Evolutionary conservation across 2,888 invertebrate genomes (phyloP).

Genomic region (Stenodera caucasica): DNA sequence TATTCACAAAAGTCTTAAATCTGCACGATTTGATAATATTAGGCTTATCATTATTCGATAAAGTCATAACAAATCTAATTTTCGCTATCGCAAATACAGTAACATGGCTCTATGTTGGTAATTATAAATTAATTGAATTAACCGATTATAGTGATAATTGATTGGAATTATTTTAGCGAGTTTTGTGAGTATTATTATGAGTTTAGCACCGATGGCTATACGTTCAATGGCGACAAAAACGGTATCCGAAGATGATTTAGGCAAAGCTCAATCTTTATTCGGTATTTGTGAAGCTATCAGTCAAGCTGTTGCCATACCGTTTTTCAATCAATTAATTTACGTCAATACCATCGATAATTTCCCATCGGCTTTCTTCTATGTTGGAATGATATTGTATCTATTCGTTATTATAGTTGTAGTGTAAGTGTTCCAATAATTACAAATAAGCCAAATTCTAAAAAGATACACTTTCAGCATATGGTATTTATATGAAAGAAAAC

Average conservation of each 20-base stretch:
- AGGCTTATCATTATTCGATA: slow-evolving; percentile 53
- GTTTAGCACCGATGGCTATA: slow-evolving; percentile 49
- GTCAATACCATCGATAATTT: slow-evolving; percentile 57
- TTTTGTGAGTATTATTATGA: slow-evolving; percentile 49
- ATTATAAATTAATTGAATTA: slow-evolving; percentile 20
- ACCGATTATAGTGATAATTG: not conserved
- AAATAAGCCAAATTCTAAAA: not conserved
- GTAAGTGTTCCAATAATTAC: slow-evolving; percentile 34
- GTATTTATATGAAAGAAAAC: not conserved
- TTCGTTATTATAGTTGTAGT: slow-evolving; percentile 33
- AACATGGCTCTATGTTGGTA: slow-evolving; percentile 52
- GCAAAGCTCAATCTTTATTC: slow-evolving; percentile 60
- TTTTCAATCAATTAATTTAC: slow-evolving; percentile 61
- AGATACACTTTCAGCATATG: not conserved
- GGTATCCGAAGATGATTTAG: slow-evolving; percentile 51
- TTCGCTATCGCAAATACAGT: slow-evolving; percentile 48
- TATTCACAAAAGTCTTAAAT: slow-evolving; percentile 51
- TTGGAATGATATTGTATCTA: slow-evolving; percentile 50
- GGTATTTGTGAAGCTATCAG: slow-evolving; percentile 64
- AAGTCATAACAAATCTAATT: slow-evolving; percentile 53
- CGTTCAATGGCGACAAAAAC: slow-evolving; percentile 53
- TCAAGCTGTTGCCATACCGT: slow-evolving; percentile 60
- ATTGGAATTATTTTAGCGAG: slow-evolving; percentile 29
- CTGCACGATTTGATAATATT: slow-evolving; percentile 52
- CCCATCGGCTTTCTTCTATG: slow-evolving; percentile 62